Base-by-base conservation (phyloP, 1,140 invertebrate species). In the Theocolax elegans region DNA sequence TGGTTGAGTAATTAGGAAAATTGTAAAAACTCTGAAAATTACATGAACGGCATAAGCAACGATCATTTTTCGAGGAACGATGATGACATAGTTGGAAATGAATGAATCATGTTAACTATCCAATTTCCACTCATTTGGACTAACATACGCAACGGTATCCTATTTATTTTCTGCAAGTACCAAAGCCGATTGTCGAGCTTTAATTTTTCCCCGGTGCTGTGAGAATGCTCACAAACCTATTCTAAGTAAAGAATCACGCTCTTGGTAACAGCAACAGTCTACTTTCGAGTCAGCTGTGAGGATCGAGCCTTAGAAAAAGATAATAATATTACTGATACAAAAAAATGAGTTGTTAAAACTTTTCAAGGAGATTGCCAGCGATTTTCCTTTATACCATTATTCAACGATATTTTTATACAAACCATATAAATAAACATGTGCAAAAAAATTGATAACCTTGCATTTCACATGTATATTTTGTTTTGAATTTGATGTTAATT, bases 311-410 rank as follows among this genome's bases (percentile, higher is more conserved):
- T 63, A 69, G 17, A n/a, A 1, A 23, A 38, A 58, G 51, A 64
- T 56, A 46, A 63, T 54, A 53, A 53, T 63, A 54, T n/a, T n/a
- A 1, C 23, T 17, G 31, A 59, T 38, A 25, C 6, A 40, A 51
- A 53, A 4, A 38, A n/a, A 25, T 40, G 29, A 31, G 29, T 6
- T 21, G 27, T 29, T 23, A 31, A 59, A 42, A 62, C 29, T 62
- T 76, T 74, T 70, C 74, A 72, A 42, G 58, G 58, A 72, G 67
- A 62, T 62, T 13, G 10, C 1, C 13, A 60, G 53, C 19, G 15
- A 29, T 8, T 4, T 17, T 38, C 29, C n/a, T n/a, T n/a, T n/a
- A n/a, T n/a, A n/a, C n/a, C n/a, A 35, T 8, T 25, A 12, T 53
- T 56, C 15, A 48, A 31, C 17, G 19, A 29, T 17, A 46, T n/a